A percentile compares a stretch with the other conserved stretches of the same genome.
Conservation (phyloP, 1,140 invertebrate species). For the Lucilia cuprina region DNA sequence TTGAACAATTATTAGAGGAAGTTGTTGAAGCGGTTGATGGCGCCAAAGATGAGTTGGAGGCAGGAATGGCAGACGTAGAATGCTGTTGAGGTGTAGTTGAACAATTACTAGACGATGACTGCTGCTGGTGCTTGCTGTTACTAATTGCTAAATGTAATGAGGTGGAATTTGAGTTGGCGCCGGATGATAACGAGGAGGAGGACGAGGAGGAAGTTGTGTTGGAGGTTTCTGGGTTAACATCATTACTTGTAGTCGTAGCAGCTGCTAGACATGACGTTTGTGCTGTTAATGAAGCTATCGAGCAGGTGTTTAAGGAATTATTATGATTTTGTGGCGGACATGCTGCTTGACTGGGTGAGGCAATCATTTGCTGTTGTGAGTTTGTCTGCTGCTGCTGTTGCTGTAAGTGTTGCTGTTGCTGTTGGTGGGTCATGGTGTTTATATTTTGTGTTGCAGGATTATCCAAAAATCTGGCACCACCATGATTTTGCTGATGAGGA, state of each 20-base stretch:
- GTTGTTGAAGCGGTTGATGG: conserved; percentile 46
- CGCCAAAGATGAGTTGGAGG: conserved; percentile 43
- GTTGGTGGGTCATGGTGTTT: conserved; percentile 43
- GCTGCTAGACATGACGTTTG: conserved; percentile 37
- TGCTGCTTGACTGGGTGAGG: conserved; percentile 37
- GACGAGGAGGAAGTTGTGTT: not conserved
- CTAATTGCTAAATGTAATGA: conserved; percentile 38
- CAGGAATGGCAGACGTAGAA: conserved; percentile 54
- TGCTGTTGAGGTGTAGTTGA: conserved; percentile 26
- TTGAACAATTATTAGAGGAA: conserved; percentile 25
- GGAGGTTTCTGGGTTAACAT: conserved; percentile 40
- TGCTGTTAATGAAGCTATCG: conserved; percentile 32
- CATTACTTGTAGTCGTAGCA: conserved; percentile 50
- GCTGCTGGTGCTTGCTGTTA: conserved; percentile 55
- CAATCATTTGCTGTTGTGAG: conserved; percentile 35
- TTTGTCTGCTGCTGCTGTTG: not conserved
- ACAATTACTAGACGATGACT: conserved; percentile 4
- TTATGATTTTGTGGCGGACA: conserved; percentile 36
- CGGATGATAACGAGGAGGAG: not conserved
- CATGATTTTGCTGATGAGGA: conserved; percentile 60
- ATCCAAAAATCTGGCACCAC: conserved; percentile 57
- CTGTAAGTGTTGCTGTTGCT: conserved; percentile 39
- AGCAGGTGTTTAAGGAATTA: conserved; percentile 39
- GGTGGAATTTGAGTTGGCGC: not conserved
- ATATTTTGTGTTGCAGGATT: conserved; percentile 51